Evolutionary conservation across 2,113 vertebrate species (phyloP).

Genomic region (Thalassoma bifasciatum): DNA sequence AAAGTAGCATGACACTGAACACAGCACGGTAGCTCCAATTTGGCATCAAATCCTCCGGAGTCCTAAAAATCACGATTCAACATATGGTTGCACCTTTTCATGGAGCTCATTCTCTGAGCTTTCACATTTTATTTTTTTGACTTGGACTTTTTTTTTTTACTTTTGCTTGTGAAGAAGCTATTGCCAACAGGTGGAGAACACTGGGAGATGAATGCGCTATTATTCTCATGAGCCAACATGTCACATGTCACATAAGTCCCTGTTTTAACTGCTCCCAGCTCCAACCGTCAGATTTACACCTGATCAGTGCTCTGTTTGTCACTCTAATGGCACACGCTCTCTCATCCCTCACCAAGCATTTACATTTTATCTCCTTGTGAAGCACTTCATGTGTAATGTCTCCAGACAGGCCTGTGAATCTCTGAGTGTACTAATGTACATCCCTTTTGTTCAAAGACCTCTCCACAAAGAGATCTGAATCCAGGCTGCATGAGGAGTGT

Average conservation of each 20-base stretch:
- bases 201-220: background rate
- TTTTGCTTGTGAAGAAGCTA: too few species aligned
- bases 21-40: too few species aligned
- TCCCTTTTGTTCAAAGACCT: slow-evolving; percentile 57
- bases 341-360: slow-evolving; percentile 25
- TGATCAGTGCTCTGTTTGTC: slow-evolving; percentile 41
- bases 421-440: slow-evolving; percentile 48
- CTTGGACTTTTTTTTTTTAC: too few species aligned
- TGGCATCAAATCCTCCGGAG: too few species aligned
- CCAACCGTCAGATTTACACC: slow-evolving; percentile 25
- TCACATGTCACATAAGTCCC: background rate
- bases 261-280: background rate
- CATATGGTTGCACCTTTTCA: background rate
- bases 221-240: background rate
- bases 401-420: slow-evolving; percentile 50
- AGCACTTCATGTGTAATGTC: slow-evolving; percentile 60
- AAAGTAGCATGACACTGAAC: too few species aligned
- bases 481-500: slow-evolving; percentile 38
- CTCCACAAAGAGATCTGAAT: slow-evolving; percentile 55
- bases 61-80: background rate
- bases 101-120: background rate
- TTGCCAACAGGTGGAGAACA: background rate
- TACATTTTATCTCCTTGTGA: slow-evolving; percentile 55
- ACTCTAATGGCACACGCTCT: slow-evolving; percentile 10
- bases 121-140: background rate